phyloP scores from a whole-genome alignment of 2,888 invertebrate species.

The Spodoptera littoralis region DNA sequence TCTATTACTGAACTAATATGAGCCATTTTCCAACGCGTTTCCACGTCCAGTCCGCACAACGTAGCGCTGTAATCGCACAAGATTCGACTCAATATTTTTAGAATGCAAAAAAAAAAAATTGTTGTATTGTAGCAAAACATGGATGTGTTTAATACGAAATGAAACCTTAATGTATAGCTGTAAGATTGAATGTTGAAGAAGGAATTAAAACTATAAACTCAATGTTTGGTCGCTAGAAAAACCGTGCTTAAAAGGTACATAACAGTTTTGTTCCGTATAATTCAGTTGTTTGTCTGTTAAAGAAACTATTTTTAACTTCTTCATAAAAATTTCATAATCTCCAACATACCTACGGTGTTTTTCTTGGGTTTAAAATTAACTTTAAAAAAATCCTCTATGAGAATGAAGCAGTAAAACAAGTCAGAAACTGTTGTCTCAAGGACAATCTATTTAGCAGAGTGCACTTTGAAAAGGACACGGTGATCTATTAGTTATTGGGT shows the following conservation, averaged over 20 bases:
- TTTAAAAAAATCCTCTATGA: too few species aligned
- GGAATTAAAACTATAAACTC: too few species aligned
- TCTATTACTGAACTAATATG: slow-evolving; percentile 18
- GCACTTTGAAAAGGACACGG: neutral
- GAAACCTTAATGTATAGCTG: slow-evolving; percentile 13
- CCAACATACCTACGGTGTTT: too few species aligned
- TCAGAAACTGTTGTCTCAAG: neutral
- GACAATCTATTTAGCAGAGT: slow-evolving; percentile 6
- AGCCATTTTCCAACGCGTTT: slow-evolving; percentile 23
- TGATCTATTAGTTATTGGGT: slow-evolving; percentile 27
- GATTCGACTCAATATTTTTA: slow-evolving; percentile 41
- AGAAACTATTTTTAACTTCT: too few species aligned
- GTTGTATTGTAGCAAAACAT: slow-evolving; percentile 25
- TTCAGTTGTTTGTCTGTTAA: too few species aligned
- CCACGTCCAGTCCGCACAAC: neutral
- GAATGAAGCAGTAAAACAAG: neutral
- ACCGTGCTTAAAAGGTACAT: too few species aligned
- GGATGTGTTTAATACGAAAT: slow-evolving; percentile 22
- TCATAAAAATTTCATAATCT: too few species aligned
- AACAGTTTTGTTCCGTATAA: too few species aligned
- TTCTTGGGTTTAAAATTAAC: too few species aligned
- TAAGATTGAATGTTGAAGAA: slow-evolving; percentile 30
- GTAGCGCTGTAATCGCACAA: slow-evolving; percentile 15
- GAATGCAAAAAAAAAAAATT: slow-evolving; percentile 43
- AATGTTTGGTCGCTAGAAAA: too few species aligned